Percentiles rank a stretch among this genome's conserved stretches.
Evolutionary conservation across 2,113 vertebrate species (phyloP).

Genomic region (Xiphophorus maculatus): DNA sequence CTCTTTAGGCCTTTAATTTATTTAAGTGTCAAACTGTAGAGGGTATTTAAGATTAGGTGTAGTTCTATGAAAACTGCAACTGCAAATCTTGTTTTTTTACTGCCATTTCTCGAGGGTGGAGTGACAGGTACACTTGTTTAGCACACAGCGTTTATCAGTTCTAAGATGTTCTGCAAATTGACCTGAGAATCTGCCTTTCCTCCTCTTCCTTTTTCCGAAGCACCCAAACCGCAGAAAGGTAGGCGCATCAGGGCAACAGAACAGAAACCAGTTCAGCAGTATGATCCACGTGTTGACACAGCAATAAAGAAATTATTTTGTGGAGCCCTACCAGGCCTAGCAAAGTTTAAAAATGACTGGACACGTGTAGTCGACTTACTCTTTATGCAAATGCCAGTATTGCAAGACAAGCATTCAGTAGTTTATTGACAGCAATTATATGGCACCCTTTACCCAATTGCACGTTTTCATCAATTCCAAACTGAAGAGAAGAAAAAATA

Average conservation of each 20-base stretch:
- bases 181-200: slow-evolving; percentile 74
- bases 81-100: slow-evolving; percentile 74
- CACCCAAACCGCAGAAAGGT: slow-evolving; percentile 72
- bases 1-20: slow-evolving; percentile 67
- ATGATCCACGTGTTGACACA: slow-evolving; percentile 80
- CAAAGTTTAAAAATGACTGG: slow-evolving; percentile 78
- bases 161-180: slow-evolving; percentile 62
- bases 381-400: slow-evolving; percentile 87
- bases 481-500: slow-evolving; percentile 76
- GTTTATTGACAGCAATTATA: slow-evolving; percentile 84
- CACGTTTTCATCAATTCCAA: slow-evolving; percentile 87
- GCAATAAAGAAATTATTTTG: slow-evolving; percentile 84
- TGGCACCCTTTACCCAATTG: slow-evolving; percentile 85
- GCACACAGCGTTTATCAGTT: slow-evolving; percentile 37
- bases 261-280: slow-evolving; percentile 68
- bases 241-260: slow-evolving; percentile 74
- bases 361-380: slow-evolving; percentile 82
- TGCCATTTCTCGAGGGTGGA: slow-evolving; percentile 62
- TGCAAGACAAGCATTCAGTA: slow-evolving; percentile 84
- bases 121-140: slow-evolving; percentile 50
- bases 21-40: slow-evolving; percentile 51
- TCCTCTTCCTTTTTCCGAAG: slow-evolving; percentile 69
- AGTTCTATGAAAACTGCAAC: slow-evolving; percentile 62
- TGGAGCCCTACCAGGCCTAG: slow-evolving; percentile 82
- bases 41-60: slow-evolving; percentile 55